Percentiles rank a stretch among this genome's conserved stretches.
Evolutionary conservation across 2,113 vertebrate genomes (phyloP).

Genomic region (Chaetodon auriga): DNA sequence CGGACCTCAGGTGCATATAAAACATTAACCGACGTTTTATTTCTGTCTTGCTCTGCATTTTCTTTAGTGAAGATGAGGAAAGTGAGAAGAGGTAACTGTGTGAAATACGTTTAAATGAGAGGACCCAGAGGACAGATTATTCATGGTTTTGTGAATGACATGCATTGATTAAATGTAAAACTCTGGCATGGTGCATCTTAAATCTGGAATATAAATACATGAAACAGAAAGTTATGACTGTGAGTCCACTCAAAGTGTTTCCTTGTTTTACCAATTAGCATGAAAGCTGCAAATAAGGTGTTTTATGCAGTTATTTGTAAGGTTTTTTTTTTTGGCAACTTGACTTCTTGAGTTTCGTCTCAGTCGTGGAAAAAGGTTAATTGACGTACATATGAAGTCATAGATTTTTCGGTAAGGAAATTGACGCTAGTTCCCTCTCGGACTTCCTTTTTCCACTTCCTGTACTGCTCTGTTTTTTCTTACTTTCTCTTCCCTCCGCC

Average conservation of each 20-base stretch:
- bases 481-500: neutral
- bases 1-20: slow-evolving; percentile 79
- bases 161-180: too few relatives aligned
- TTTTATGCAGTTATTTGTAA: neutral
- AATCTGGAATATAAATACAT: too few relatives aligned
- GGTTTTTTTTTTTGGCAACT: neutral
- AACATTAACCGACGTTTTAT: neutral
- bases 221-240: too few relatives aligned
- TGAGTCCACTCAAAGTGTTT: too few relatives aligned
- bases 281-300: neutral
- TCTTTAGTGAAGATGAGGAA: neutral
- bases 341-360: too few relatives aligned
- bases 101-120: too few relatives aligned
- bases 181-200: neutral
- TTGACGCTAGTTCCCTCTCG: too few relatives aligned
- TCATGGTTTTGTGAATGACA: neutral
- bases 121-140: neutral
- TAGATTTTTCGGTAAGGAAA: too few relatives aligned
- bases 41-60: neutral
- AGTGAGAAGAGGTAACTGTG: neutral
- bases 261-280: too few relatives aligned
- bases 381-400: too few relatives aligned
- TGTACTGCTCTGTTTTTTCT: neutral
- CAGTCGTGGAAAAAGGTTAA: too few relatives aligned
- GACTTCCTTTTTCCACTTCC: slow-evolving; percentile 46